Conservation (phyloP, 2,113 vertebrate species). For the Lepidothrix coronata region DNA sequence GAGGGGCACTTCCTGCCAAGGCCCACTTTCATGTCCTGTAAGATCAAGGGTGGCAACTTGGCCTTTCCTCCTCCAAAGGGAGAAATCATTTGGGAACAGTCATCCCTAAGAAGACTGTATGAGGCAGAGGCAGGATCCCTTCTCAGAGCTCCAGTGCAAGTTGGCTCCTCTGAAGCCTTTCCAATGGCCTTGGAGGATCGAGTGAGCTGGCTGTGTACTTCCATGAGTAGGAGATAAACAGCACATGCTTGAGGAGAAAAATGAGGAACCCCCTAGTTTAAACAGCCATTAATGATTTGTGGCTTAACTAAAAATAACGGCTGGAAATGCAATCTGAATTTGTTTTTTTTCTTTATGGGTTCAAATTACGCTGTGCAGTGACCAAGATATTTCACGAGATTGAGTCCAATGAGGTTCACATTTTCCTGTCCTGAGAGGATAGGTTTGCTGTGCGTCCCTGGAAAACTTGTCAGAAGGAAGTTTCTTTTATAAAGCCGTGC, state of each 20-base stretch:
- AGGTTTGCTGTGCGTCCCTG: neutral
- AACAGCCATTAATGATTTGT: slow-evolving; percentile 29
- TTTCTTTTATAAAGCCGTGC: neutral
- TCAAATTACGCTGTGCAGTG: neutral
- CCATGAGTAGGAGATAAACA: neutral
- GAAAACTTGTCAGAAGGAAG: neutral
- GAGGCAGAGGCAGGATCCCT: neutral
- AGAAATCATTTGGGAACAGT: neutral
- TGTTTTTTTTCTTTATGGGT: neutral
- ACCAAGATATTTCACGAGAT: neutral
- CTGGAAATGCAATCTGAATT: neutral
- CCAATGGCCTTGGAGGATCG: neutral
- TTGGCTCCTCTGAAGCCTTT: neutral
- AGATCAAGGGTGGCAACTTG: neutral
- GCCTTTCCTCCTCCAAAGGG: neutral
- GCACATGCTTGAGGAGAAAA: neutral
- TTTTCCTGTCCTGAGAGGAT: neutral
- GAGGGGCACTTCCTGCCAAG: neutral
- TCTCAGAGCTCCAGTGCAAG: neutral
- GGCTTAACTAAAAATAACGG: slow-evolving; percentile 29
- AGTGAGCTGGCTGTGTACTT: neutral
- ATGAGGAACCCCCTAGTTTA: neutral
- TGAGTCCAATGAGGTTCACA: neutral
- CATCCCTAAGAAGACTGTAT: neutral
- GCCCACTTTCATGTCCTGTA: neutral